phyloP scores from a whole-genome alignment of 2,888 invertebrate genomes.

The Pollenia amentaria region DNA sequence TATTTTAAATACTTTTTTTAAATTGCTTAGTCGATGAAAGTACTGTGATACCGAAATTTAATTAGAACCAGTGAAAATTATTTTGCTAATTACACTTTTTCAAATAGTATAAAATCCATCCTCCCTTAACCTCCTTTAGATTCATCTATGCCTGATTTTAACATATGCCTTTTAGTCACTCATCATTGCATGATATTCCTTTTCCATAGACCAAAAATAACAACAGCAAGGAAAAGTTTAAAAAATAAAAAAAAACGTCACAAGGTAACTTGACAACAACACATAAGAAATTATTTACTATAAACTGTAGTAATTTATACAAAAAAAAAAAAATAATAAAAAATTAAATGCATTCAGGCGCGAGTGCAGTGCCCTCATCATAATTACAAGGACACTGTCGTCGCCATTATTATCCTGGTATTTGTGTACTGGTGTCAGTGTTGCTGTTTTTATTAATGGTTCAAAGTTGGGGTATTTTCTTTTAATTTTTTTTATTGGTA shows the following conservation, averaged over 20 bases:
- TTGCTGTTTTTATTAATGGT: constrained; percentile 23
- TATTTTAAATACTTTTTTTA: too few species aligned
- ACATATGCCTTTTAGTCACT: constrained; percentile 26
- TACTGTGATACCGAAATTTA: too few species aligned
- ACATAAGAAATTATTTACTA: constrained; percentile 29
- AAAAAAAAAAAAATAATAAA: neutral
- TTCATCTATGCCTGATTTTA: constrained; percentile 3
- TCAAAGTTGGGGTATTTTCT: constrained; percentile 23
- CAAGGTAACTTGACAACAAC: constrained; percentile 59
- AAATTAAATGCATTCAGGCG: constrained; percentile 74
- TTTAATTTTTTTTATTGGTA: neutral
- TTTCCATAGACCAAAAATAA: neutral
- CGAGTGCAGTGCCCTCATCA: constrained; percentile 82
- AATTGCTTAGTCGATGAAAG: too few species aligned
- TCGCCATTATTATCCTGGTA: constrained; percentile 20
- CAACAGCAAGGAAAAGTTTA: constrained; percentile 33
- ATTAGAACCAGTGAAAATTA: too few species aligned
- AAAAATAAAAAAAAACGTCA: constrained; percentile 47
- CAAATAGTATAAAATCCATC: too few species aligned
- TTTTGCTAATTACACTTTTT: too few species aligned
- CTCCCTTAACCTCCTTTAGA: neutral
- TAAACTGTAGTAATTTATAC: constrained; percentile 38
- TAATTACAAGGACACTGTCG: constrained; percentile 79
- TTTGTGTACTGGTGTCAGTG: constrained; percentile 17
- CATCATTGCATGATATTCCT: constrained; percentile 59